Evolutionary conservation across 2,888 invertebrate species (phyloP), one percentile per base, ranked within the genome.

Genomic region (Luperina testacea): DNA sequence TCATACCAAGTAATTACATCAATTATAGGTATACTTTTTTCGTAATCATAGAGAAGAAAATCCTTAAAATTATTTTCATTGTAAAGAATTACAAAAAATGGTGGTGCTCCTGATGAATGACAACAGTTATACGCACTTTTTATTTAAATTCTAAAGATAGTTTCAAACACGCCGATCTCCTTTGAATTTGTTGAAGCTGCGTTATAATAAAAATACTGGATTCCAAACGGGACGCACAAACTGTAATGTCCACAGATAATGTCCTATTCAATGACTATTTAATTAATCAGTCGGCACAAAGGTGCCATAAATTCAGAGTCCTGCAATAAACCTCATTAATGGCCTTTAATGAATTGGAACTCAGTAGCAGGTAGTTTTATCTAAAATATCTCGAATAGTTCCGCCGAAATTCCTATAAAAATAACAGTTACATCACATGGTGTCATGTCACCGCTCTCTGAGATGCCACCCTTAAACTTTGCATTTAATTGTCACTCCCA

Each of bases 301-400:
- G 86, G 79, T 87, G 89, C 89, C 92, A 94, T 95, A 96, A 95
- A 96, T 95, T 93, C 87, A 92, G 86, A 89, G 89, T 84, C 91
- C 89, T 32, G 93, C 92, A 92, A 95, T 96, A 96, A 96, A 95
- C 90, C 90, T 94, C 94, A 93, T 94, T 95, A 95, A 95, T 95
- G 92, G 90, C 88, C 93, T 87, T 92, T 95, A 96, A 96, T 96
- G 95, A 96, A 96, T 96, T 96, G 95, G 94, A 93, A 91, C 92
- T 92, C 92, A 87, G 94, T 94, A 93, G 94, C 96, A 96, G 96
- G 96, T 96, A 96, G 94, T 90, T 93, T 92, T 91, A 92, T 92
- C 88, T 91, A 90, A 93, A 94, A 93, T 92, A 93, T 93, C 90
- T 92, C 77, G 84, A 86, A 90, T 87, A 89, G 76, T 77, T 88